phyloP scores from a whole-genome alignment of 1,140 invertebrate species.

The Drosophila murphyi region DNA sequence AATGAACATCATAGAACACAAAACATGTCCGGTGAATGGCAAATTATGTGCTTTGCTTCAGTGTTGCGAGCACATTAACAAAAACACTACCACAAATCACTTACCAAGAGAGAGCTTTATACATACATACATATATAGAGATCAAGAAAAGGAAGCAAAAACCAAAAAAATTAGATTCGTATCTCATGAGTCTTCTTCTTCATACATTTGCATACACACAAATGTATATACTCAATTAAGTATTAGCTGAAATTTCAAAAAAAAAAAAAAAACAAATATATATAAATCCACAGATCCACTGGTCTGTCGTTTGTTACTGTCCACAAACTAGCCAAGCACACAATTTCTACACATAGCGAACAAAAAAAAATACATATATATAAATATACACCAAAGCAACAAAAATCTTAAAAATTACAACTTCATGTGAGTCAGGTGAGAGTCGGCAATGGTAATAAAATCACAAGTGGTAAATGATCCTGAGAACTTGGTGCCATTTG shows the following conservation, averaged over 20 bases:
- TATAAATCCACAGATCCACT: constrained; percentile 19
- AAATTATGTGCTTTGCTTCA: constrained; percentile 74
- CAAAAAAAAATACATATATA: constrained; percentile 47
- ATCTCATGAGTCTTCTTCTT: constrained; percentile 24
- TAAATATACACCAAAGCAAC: constrained; percentile 37
- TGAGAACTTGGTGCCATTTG: no score
- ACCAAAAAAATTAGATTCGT: constrained; percentile 6
- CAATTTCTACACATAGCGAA: constrained; percentile 55
- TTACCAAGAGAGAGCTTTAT: constrained; percentile 72
- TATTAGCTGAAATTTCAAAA: constrained; percentile 39
- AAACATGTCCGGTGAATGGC: constrained; percentile 71
- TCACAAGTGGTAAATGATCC: background rate
- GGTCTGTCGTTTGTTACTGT: constrained; percentile 67
- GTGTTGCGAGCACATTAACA: constrained; percentile 55
- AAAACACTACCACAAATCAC: constrained; percentile 43
- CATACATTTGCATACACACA: constrained; percentile 44
- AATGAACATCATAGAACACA: constrained; percentile 75
- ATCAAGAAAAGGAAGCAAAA: background rate
- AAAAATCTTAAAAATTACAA: constrained; percentile 79
- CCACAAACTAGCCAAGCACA: constrained; percentile 73
- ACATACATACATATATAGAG: constrained; percentile 34
- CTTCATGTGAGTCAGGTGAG: constrained; percentile 27
- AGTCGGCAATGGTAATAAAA: constrained; percentile 1
- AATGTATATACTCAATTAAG: constrained; percentile 40
- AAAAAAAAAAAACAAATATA: background rate